phyloP scores from a whole-genome alignment of 2,797 vertebrate genomes.

The Champsocephalus gunnari region DNA sequence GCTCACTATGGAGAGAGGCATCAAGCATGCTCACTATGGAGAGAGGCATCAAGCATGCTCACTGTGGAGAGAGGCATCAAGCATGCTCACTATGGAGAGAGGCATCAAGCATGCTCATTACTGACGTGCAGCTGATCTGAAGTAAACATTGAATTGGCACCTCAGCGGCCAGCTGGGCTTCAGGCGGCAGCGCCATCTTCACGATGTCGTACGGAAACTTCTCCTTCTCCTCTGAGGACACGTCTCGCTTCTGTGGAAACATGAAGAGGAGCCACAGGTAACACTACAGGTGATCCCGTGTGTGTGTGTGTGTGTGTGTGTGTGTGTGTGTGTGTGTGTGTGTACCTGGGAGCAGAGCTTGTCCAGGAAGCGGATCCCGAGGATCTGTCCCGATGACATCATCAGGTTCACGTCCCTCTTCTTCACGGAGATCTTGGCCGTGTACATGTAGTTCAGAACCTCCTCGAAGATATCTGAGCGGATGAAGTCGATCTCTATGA shows the following conservation, averaged over 20 bases:
- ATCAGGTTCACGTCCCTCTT: conserved; percentile 97
- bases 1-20: too few species aligned
- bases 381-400: conserved; percentile 98
- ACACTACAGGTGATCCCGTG: too few species aligned
- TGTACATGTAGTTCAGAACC: conserved; percentile 99
- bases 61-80: too few species aligned
- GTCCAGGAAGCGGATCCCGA: conserved; percentile 96
- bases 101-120: too few species aligned
- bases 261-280: background rate
- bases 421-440: conserved; percentile 95
- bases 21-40: too few species aligned
- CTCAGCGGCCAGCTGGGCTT: conserved; percentile 90
- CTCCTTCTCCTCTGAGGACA: conserved; percentile 91
- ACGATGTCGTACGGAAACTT: conserved; percentile 92
- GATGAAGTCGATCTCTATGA: conserved; percentile 99
- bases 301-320: too few species aligned
- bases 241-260: conserved; percentile 91
- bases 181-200: conserved; percentile 94
- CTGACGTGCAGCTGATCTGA: too few species aligned
- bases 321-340: background rate
- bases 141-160: conserved; percentile 58
- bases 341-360: conserved; percentile 92
- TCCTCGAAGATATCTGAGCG: conserved; percentile 98
- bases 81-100: too few species aligned
- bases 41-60: too few species aligned